Conservation (phyloP, 1,140 invertebrate genomes). For the Bombus huntii region DNA sequence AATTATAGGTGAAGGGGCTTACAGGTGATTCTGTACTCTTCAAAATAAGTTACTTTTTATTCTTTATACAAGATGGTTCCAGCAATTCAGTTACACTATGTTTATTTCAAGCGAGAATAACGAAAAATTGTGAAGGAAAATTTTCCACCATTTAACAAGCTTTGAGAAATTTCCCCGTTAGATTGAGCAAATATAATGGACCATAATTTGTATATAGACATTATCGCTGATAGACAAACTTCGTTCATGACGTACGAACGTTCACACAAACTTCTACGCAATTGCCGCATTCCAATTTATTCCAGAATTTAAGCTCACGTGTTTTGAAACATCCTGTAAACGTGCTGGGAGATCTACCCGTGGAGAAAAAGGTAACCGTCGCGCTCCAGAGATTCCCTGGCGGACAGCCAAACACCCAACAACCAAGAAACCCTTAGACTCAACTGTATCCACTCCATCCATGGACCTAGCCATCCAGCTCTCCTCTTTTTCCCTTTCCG, state of each 20-base stretch:
- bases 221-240: too few relatives aligned
- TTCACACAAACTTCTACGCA: background rate
- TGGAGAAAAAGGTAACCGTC: constrained; percentile 69
- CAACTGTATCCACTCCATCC: constrained; percentile 67
- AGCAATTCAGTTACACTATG: background rate
- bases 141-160: too few relatives aligned
- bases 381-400: constrained; percentile 72
- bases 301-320: background rate
- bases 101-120: background rate
- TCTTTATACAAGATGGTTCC: too few relatives aligned
- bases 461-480: constrained; percentile 56
- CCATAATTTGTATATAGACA: too few relatives aligned
- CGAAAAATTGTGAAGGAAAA: background rate
- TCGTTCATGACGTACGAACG: too few relatives aligned
- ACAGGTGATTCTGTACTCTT: too few relatives aligned
- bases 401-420: constrained; percentile 74
- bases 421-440: constrained; percentile 74
- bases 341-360: constrained; percentile 41
- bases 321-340: background rate
- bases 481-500: constrained; percentile 53
- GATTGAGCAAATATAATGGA: too few relatives aligned
- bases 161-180: too few relatives aligned
- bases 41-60: too few relatives aligned
- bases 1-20: too few relatives aligned
- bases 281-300: background rate